Base-by-base conservation (phyloP, 1,140 invertebrate genomes). In the Ridgeia piscesae region DNA sequence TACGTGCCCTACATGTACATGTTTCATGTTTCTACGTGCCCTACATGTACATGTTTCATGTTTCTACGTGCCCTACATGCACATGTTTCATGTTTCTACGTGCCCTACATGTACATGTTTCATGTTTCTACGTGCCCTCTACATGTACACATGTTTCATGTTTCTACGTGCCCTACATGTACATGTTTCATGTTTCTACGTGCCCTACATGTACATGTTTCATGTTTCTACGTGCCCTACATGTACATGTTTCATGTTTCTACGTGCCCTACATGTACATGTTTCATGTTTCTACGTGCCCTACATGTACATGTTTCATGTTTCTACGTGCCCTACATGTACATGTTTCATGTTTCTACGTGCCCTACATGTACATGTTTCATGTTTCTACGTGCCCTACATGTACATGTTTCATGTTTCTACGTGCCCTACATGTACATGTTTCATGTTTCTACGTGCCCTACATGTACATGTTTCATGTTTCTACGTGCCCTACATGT, bases 151-250 rank as follows among this genome's bases (percentile, higher is more conserved):
- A n/a, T 50, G 31, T 93, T 93, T 21, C 94, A 95, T 95, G 98
- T 92, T 99, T 99, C 96, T 99, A 99, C 95, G 98, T 99, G 17
- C 99, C 99, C 1, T 99, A 99, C 95, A 97, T 98, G 95, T 99
- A 98, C 94, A 96, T 99, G 8, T 96, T 42, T 4, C 42, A 42
- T 4, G 42, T 42, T 42, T 42, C 42, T 42, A 42, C 42, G 42
- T 42, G 42, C 42, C 42, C 42, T 4, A 42, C 42, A 42, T 42
- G 42, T 42, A 42, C 42, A 4, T 42, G 42, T 11, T 42, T 4
- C 42, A 42, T 4, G 42, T 6, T 42, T 42, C 4, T 42, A 42
- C 11, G 42, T 42, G 42, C 42, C 42, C 42, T 6, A 42, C 4
- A 42, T 42, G 42, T 42, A 42, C 4, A 6, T 42, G 42, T 11